phyloP scores from a whole-genome alignment of 2,797 vertebrate species.

The Pseudochirops corinnae region DNA sequence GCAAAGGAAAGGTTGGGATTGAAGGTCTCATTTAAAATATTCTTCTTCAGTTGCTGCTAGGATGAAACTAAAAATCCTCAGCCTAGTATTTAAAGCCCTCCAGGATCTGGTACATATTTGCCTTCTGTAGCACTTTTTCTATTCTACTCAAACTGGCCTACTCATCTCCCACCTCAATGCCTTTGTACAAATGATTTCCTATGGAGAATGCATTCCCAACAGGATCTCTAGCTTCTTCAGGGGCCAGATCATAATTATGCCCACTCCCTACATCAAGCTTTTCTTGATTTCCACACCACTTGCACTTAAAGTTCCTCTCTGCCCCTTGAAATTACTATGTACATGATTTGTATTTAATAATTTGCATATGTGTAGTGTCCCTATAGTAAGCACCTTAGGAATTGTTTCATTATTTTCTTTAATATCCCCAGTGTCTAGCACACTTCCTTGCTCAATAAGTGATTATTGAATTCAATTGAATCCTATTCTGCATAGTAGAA shows the following conservation, averaged over 20 bases:
- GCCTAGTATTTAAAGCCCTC: neutral
- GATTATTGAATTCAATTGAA: neutral
- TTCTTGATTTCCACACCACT: neutral
- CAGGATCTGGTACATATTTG: neutral
- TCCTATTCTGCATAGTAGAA: conserved; percentile 9
- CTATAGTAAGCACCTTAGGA: neutral
- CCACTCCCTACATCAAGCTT: neutral
- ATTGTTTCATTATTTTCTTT: neutral
- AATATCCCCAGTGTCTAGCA: neutral
- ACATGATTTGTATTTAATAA: neutral
- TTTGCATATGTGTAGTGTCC: neutral
- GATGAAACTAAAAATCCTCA: neutral
- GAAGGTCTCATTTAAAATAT: conserved; percentile 26
- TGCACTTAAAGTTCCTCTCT: neutral
- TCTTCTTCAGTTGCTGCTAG: neutral
- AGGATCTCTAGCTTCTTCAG: neutral
- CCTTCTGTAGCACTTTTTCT: neutral
- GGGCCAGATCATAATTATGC: neutral
- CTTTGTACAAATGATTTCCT: neutral
- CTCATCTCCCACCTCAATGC: neutral
- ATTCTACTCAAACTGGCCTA: neutral
- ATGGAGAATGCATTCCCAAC: neutral
- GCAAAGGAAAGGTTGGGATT: conserved; percentile 32
- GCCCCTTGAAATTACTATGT: neutral
- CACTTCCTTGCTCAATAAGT: neutral